Percentiles rank a stretch among this genome's conserved stretches.
These are phyloP conservation scores for Cheilinus undulatus DNA, from an alignment of 2,113 vertebrate species.

Conservation along the genomic window DNA sequence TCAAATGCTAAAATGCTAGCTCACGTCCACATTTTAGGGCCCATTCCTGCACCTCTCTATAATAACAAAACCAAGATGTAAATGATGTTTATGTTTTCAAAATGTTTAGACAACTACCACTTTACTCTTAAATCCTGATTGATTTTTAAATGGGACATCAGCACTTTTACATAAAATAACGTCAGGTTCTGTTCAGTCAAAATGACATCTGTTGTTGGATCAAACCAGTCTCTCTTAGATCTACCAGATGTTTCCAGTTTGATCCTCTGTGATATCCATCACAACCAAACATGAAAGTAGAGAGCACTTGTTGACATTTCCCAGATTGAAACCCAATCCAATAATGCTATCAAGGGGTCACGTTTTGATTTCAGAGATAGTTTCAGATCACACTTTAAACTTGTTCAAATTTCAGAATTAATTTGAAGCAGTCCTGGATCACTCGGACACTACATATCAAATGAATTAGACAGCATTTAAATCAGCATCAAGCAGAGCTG, in stretches of 20 bases:
- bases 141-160: too few species aligned
- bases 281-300: constrained; percentile 15
- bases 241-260: constrained; percentile 56
- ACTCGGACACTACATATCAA: neutral
- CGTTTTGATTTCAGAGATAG: constrained; percentile 19
- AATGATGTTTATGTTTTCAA: too few species aligned
- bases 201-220: constrained; percentile 35
- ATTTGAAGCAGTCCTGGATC: neutral
- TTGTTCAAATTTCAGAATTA: neutral
- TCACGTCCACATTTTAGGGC: too few species aligned
- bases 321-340: constrained; percentile 32
- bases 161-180: too few species aligned
- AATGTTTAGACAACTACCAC: too few species aligned
- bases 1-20: too few species aligned
- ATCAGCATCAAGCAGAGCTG: neutral
- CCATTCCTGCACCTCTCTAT: too few species aligned
- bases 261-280: constrained; percentile 45
- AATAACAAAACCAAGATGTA: too few species aligned
- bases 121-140: too few species aligned
- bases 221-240: constrained; percentile 20
- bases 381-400: constrained; percentile 18
- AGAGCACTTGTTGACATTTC: constrained; percentile 26
- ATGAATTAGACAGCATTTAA: neutral
- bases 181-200: constrained; percentile 16
- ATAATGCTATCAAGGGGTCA: constrained; percentile 20